phyloP scores from a whole-genome alignment of 1,140 invertebrate genomes.

The Ips typographus region DNA sequence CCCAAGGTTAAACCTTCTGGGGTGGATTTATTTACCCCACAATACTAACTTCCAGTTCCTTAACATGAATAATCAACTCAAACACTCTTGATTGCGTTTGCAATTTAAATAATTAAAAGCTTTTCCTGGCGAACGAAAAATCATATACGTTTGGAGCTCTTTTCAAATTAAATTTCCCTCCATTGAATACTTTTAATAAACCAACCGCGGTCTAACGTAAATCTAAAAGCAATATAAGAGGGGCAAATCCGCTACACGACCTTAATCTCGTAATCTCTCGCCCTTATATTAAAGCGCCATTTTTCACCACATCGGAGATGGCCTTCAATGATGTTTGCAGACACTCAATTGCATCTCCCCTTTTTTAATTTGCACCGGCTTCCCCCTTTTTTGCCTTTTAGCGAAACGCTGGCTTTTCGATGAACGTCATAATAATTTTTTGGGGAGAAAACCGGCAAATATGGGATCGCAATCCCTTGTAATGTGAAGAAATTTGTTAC shows the following conservation, averaged over 20 bases:
- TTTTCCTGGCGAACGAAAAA: background rate
- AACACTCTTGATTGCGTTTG: background rate
- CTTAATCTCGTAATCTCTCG: too few relatives aligned
- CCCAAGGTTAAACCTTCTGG: background rate
- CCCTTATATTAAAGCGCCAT: conserved; percentile 5
- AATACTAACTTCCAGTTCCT: background rate
- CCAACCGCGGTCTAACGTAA: background rate
- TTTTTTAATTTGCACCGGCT: conserved; percentile 10
- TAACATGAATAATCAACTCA: background rate
- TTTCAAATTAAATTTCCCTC: conserved; percentile 1
- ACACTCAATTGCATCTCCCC: conserved; percentile 9
- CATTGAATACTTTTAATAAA: too few relatives aligned
- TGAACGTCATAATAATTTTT: background rate
- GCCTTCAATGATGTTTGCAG: conserved; percentile 2
- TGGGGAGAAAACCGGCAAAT: background rate
- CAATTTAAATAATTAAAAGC: conserved; percentile 1
- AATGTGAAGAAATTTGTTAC: conserved; percentile 6
- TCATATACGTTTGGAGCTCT: background rate
- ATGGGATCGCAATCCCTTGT: background rate
- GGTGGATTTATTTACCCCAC: background rate
- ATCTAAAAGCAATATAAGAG: background rate
- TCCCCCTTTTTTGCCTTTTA: conserved; percentile 5
- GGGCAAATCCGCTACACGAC: background rate
- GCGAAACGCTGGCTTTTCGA: conserved; percentile 6
- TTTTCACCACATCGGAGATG: background rate